These are phyloP conservation scores for Macrochelys suwanniensis DNA, from an alignment of 2,797 vertebrate genomes.

Conservation along the genomic window DNA sequence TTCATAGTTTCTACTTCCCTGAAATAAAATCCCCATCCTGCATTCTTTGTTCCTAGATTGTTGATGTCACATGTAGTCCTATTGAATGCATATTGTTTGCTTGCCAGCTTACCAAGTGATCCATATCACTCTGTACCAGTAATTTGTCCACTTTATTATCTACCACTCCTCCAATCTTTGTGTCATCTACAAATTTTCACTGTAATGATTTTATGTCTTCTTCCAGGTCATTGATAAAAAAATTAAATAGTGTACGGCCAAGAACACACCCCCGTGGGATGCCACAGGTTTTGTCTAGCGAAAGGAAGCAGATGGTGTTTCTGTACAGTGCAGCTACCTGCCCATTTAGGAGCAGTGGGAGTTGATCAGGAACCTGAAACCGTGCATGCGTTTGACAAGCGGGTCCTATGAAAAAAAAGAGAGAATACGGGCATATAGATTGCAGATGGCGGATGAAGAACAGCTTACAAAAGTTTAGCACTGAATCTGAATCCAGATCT, in stretches of 20 bases:
- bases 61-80: background rate
- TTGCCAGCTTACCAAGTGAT: background rate
- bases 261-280: rapidly evolving
- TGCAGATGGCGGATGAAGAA: background rate
- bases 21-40: background rate
- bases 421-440: background rate
- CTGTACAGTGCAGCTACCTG: background rate
- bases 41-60: background rate
- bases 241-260: background rate
- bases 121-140: background rate
- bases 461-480: background rate
- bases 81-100: background rate
- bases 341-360: rapidly evolving
- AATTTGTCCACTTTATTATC: background rate
- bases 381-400: rapidly evolving
- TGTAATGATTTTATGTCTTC: rapidly evolving
- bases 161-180: background rate
- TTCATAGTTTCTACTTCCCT: background rate
- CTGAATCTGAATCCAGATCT: background rate
- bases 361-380: rapidly evolving
- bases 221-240: background rate
- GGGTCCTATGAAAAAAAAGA: background rate
- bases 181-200: background rate
- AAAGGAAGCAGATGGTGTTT: background rate
- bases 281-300: background rate